Evolutionary conservation across 2,888 invertebrate species (phyloP), one percentile per base, ranked within the genome.

Genomic region (Pachliopta kotzebuea): DNA sequence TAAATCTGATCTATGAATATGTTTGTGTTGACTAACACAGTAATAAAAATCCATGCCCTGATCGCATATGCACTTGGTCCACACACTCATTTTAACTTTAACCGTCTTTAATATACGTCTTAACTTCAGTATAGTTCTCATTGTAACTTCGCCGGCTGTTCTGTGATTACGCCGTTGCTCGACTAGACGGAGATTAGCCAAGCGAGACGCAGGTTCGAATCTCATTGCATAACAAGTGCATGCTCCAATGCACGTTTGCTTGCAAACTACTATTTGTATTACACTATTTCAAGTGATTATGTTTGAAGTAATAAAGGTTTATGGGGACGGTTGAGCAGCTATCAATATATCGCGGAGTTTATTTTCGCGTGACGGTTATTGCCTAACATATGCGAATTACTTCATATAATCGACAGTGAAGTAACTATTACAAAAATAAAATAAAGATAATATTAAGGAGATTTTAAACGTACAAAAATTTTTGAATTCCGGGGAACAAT

Each of bases 51-150:
- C 61, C 57, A 61, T 42, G 45, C 57, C 65, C 9, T 60, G 53
- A 60, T 77, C 71, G 67, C 76, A 76, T 49, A 78, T 71, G 65
- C 77, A 80, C 64, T 78, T 77, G 9, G 81, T 73, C 81, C 81
- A 83, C 71, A 78, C 71, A 69, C 74, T 77, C 72, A 78, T 76
- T 72, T 65, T 58, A 50, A 59, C 52, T 60, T 59, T 52, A n/a
- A 24, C 55, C 17, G 56, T 37, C 23, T 56, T 56, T 45, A 65
- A 24, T 17, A 55, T 59, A 37, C 65, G 57, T 58, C 58, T 49
- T 21, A 58, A 54, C 50, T 56, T 65, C 29, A 26, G 45, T 50
- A 56, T 45, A 23, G 50, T n/a, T 62, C 52, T 42, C 62, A 66
- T 59, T 57, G 56, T 42, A 53, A 23, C 54, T 53, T 18, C 50